A percentile compares a stretch with the other conserved stretches of the same genome.
Conservation (phyloP, 2,888 invertebrate genomes). For the Parthenolecanium corni region DNA sequence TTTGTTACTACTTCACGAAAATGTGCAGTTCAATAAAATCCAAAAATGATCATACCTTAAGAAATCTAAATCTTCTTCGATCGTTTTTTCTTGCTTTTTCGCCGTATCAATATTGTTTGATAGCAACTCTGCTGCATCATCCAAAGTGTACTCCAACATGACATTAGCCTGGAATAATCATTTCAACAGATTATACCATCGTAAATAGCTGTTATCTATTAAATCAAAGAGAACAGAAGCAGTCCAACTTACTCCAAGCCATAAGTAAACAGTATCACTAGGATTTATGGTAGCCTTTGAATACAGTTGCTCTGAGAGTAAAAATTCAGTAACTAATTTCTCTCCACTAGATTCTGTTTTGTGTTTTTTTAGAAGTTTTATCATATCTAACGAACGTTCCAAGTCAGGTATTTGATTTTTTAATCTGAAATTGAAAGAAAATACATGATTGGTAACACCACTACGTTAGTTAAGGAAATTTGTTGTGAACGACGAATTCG, state of each 20-base stretch:
- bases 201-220: background rate
- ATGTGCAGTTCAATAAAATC: background rate
- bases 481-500: too few species aligned
- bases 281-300: slow-evolving; percentile 76
- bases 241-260: slow-evolving; percentile 46
- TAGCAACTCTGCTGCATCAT: slow-evolving; percentile 76
- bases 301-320: slow-evolving; percentile 85
- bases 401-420: slow-evolving; percentile 91
- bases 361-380: slow-evolving; percentile 72
- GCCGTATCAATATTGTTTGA: slow-evolving; percentile 74
- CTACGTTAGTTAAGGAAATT: too few species aligned
- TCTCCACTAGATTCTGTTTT: slow-evolving; percentile 42
- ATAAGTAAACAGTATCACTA: slow-evolving; percentile 69
- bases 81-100: slow-evolving; percentile 65
- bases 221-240: background rate
- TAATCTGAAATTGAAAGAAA: slow-evolving; percentile 45
- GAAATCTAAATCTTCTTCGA: slow-evolving; percentile 88
- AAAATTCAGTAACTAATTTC: slow-evolving; percentile 74
- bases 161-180: slow-evolving; percentile 55
- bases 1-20: slow-evolving; percentile 2
- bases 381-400: slow-evolving; percentile 79
- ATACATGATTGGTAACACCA: too few species aligned
- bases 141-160: slow-evolving; percentile 89
- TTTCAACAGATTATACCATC: background rate
- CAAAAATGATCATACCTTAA: slow-evolving; percentile 39